A percentile compares a stretch with the other conserved stretches of the same genome.
Evolutionary conservation across 2,797 vertebrate genomes (phyloP).

Genomic region (Chaenodraco wilsoni): DNA sequence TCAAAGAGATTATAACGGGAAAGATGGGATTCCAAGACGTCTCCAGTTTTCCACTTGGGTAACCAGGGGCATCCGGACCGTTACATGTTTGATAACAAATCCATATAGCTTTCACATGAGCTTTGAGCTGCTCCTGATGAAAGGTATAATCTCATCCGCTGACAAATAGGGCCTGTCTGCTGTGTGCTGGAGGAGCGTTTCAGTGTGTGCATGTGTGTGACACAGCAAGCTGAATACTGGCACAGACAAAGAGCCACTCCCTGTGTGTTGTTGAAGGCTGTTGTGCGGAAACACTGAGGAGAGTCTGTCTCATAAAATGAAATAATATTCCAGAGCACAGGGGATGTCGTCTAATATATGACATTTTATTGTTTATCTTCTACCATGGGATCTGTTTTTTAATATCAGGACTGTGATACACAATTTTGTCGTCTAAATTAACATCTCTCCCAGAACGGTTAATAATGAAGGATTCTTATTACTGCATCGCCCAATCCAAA

Average conservation of each 20-base stretch:
- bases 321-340: constrained; percentile 49
- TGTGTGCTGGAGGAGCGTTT: constrained; percentile 44
- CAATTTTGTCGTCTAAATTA: constrained; percentile 42
- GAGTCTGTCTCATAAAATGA: constrained; percentile 38
- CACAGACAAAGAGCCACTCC: constrained; percentile 73
- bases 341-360: constrained; percentile 60
- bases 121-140: constrained; percentile 50
- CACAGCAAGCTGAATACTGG: constrained; percentile 27
- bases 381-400: constrained; percentile 46
- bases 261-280: constrained; percentile 44
- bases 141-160: constrained; percentile 60
- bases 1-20: constrained; percentile 39
- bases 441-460: constrained; percentile 31
- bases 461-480: constrained; percentile 22
- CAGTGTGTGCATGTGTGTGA: constrained; percentile 22
- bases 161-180: constrained; percentile 54
- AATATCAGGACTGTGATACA: constrained; percentile 51
- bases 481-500: background rate
- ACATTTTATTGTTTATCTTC: constrained; percentile 56
- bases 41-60: constrained; percentile 52
- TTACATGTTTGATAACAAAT: constrained; percentile 59
- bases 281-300: constrained; percentile 42
- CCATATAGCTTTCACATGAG: constrained; percentile 59
- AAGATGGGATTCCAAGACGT: constrained; percentile 41
- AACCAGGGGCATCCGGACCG: constrained; percentile 36